These are phyloP conservation scores for Tupiocoris notatus DNA, from an alignment of 2,888 invertebrate species.

Conservation along the genomic window DNA sequence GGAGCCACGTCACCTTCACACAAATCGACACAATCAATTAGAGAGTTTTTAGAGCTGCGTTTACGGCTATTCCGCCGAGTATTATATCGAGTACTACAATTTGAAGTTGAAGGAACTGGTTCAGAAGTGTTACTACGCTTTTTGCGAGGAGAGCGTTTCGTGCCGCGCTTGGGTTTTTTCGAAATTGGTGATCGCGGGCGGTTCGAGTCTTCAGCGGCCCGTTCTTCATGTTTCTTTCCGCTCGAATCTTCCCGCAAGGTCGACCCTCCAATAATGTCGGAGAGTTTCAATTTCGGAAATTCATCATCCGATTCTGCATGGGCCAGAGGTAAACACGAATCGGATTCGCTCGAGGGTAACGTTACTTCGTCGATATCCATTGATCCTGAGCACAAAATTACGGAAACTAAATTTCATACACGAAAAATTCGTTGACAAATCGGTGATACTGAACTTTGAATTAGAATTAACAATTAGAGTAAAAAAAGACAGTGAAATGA, in stretches of 20 bases:
- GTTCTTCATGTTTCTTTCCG: neutral
- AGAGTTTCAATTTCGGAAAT: slow-evolving; percentile 2
- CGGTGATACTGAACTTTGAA: neutral
- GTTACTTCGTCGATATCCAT: slow-evolving; percentile 12
- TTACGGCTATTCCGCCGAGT: neutral
- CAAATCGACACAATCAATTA: neutral
- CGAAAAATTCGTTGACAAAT: neutral
- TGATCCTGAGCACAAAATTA: too few relatives aligned
- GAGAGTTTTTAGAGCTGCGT: neutral
- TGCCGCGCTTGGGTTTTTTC: neutral
- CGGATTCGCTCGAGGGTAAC: slow-evolving; percentile 5
- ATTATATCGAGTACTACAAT: neutral
- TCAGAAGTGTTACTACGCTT: neutral
- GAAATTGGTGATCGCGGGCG: neutral
- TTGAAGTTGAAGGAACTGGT: slow-evolving; percentile 6
- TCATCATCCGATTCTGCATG: neutral
- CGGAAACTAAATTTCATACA: neutral
- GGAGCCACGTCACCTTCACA: neutral
- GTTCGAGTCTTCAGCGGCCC: neutral
- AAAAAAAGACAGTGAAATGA: too few relatives aligned
- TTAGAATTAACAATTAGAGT: neutral
- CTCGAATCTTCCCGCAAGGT: neutral
- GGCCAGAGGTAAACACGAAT: neutral
- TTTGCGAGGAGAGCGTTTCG: too few relatives aligned
- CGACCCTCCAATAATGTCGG: neutral